phyloP scores from a whole-genome alignment of 2,113 vertebrate species.

The Zingel zingel region DNA sequence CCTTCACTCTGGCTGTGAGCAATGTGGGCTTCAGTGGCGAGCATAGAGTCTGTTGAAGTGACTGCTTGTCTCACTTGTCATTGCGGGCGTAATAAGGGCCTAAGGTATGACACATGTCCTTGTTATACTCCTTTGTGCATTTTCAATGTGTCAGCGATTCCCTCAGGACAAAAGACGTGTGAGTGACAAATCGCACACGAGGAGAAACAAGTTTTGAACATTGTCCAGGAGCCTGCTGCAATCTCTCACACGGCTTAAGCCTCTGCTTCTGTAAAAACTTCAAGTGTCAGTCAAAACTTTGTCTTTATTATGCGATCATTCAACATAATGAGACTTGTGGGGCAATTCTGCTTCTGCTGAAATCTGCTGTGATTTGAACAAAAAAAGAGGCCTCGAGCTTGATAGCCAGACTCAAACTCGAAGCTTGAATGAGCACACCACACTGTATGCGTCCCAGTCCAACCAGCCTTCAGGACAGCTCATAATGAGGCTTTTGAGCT shows the following conservation, averaged over 20 bases:
- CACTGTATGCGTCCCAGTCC: constrained; percentile 59
- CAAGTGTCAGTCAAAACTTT: constrained; percentile 53
- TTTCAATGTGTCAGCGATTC: constrained; percentile 74
- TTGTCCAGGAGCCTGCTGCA: constrained; percentile 40
- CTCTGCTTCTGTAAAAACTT: constrained; percentile 34
- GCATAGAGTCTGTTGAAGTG: constrained; percentile 57
- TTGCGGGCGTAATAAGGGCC: constrained; percentile 77
- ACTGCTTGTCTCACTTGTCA: constrained; percentile 78
- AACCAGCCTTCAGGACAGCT: constrained; percentile 71
- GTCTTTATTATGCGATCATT: constrained; percentile 41
- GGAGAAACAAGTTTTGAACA: constrained; percentile 70
- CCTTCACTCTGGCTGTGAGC: constrained; percentile 57
- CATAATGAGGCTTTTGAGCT: constrained; percentile 79
- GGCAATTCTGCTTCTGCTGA: constrained; percentile 14
- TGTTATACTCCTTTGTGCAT: constrained; percentile 79
- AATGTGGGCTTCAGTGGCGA: constrained; percentile 35
- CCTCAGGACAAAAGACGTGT: constrained; percentile 54
- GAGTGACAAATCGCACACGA: constrained; percentile 74
- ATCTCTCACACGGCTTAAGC: constrained; percentile 6
- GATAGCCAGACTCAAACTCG: constrained; percentile 48
- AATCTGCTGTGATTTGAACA: constrained; percentile 7
- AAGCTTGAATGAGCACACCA: constrained; percentile 56
- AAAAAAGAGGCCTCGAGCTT: constrained; percentile 18
- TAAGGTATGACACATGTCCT: constrained; percentile 80
- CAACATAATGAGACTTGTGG: constrained; percentile 47